Evolutionary conservation across 2,888 invertebrate genomes (phyloP).

Genomic region (Lepidocyrtoides sp.): DNA sequence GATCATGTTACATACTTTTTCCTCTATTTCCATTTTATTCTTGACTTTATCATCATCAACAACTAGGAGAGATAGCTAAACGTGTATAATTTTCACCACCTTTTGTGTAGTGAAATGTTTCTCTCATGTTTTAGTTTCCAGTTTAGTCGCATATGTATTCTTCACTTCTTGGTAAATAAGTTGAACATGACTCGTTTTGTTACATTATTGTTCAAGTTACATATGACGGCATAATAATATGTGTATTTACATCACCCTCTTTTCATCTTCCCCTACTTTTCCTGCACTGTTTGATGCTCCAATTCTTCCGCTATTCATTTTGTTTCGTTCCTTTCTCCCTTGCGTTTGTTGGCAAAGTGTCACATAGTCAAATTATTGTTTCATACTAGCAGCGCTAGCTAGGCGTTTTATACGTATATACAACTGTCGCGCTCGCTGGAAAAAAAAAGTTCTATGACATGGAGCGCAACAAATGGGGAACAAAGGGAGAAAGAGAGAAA

Average conservation of each 20-base stretch:
- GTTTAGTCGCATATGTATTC: background rate
- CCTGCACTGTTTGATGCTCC: conserved; percentile 58
- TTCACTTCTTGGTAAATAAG: background rate
- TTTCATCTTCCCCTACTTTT: background rate
- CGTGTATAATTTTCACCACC: background rate
- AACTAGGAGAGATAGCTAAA: background rate
- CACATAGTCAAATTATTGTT: background rate
- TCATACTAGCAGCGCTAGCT: background rate
- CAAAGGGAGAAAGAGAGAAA: background rate
- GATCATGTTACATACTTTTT: background rate
- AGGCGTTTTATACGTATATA: too few relatives aligned
- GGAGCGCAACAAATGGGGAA: background rate
- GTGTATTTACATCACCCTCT: background rate
- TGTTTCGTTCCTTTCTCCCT: conserved; percentile 3
- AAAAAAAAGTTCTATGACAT: background rate
- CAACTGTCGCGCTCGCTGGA: too few relatives aligned
- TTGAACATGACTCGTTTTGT: background rate
- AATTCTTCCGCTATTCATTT: conserved; percentile 60
- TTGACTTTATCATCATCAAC: background rate
- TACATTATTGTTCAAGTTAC: background rate
- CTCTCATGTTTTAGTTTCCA: too few relatives aligned
- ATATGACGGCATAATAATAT: conserved; percentile 5
- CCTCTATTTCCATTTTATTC: background rate
- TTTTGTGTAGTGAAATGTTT: too few relatives aligned
- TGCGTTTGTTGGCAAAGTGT: conserved; percentile 1